These are phyloP conservation scores for Stenurella melanura DNA, from an alignment of 2,888 invertebrate genomes.

Conservation along the genomic window DNA sequence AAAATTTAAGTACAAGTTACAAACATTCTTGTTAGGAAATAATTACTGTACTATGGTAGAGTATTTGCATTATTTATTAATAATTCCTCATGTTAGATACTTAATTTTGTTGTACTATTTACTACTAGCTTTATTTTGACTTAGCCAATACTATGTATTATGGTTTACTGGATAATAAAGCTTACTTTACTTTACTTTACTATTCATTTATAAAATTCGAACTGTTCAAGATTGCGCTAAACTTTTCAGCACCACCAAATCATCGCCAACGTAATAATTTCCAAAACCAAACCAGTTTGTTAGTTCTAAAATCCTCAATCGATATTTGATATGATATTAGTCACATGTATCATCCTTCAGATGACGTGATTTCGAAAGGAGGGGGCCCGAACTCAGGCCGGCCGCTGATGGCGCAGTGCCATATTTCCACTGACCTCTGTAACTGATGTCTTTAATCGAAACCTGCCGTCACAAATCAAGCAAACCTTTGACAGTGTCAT, in stretches of 20 bases:
- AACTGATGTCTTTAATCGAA: slow-evolving; percentile 74
- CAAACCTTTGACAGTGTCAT: slow-evolving; percentile 73
- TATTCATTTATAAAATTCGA: too few species aligned
- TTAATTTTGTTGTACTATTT: too few species aligned
- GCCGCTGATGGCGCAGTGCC: slow-evolving; percentile 64
- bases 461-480: slow-evolving; percentile 73
- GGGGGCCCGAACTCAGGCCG: slow-evolving; percentile 29
- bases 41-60: too few species aligned
- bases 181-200: too few species aligned
- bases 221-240: neutral
- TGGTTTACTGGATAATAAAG: too few species aligned
- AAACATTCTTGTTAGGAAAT: too few species aligned
- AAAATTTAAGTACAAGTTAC: too few species aligned
- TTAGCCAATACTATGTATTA: too few species aligned
- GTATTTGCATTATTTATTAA: too few species aligned
- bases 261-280: neutral
- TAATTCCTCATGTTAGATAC: too few species aligned
- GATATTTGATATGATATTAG: slow-evolving; percentile 38
- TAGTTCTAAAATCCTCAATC: slow-evolving; percentile 2
- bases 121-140: too few species aligned
- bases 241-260: neutral
- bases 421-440: slow-evolving; percentile 71
- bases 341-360: slow-evolving; percentile 49
- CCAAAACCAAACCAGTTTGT: neutral
- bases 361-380: slow-evolving; percentile 41